phyloP scores from a whole-genome alignment of 2,113 vertebrate genomes.

The Sinocyclocheilus anophthalmus region DNA sequence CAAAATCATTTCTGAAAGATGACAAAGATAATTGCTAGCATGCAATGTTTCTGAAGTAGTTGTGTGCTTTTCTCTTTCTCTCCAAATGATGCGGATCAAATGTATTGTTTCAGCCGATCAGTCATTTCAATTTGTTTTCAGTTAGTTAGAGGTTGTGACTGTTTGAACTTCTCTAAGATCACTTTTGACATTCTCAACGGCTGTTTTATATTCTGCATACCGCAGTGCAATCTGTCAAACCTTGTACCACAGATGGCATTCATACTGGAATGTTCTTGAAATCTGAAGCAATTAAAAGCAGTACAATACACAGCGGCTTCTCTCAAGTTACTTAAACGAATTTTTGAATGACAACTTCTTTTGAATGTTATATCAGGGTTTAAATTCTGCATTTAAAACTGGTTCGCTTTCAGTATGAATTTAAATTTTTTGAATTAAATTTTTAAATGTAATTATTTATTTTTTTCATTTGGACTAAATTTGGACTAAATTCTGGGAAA shows the following conservation, averaged over 20 bases:
- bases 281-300: neutral
- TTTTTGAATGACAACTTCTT: neutral
- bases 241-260: slow-evolving; percentile 7
- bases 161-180: neutral
- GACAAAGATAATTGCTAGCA: slow-evolving; percentile 50
- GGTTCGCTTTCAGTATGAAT: neutral
- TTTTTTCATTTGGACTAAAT: no score
- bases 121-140: slow-evolving; percentile 22
- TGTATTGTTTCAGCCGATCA: slow-evolving; percentile 30
- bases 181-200: neutral
- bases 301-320: neutral
- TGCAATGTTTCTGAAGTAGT: slow-evolving; percentile 1
- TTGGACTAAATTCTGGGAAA: neutral
- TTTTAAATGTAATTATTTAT: no score
- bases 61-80: neutral
- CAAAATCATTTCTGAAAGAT: slow-evolving; percentile 51
- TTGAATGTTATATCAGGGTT: neutral
- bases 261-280: neutral
- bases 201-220: slow-evolving; percentile 13
- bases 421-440: no score
- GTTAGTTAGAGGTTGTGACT: slow-evolving; percentile 37
- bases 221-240: neutral
- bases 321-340: neutral
- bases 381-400: neutral
- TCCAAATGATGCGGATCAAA: slow-evolving; percentile 49